Percentiles rank a stretch among this genome's conserved stretches.
These are phyloP conservation scores for Geodia barretti DNA, from an alignment of 37 sponge, comb jelly and placozoan genomes.

Conservation along the genomic window DNA sequence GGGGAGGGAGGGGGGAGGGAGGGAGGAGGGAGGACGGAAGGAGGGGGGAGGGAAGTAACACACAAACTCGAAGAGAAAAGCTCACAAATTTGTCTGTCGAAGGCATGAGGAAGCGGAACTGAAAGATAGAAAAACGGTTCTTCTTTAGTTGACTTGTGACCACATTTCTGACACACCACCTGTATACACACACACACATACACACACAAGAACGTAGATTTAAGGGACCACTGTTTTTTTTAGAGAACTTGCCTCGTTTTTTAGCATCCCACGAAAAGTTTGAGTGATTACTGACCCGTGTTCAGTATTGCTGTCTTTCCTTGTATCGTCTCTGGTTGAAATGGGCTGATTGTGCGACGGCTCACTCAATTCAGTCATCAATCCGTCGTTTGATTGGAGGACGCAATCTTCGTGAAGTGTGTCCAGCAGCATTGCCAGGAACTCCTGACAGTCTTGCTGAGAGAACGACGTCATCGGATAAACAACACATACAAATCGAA, in stretches of 20 bases:
- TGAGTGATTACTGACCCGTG: slow-evolving; percentile 34
- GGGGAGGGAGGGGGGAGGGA: not conserved
- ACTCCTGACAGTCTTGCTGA: slow-evolving; percentile 87
- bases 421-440: slow-evolving; percentile 75
- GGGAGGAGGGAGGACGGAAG: not conserved
- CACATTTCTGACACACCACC: slow-evolving; percentile 66
- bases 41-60: too few species aligned
- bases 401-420: slow-evolving; percentile 47
- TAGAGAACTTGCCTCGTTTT: slow-evolving; percentile 55
- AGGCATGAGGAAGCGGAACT: slow-evolving; percentile 67
- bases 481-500: not conserved
- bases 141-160: slow-evolving; percentile 40
- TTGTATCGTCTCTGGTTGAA: not conserved
- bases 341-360: not conserved
- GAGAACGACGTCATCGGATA: not conserved
- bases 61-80: not conserved
- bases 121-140: slow-evolving; percentile 87
- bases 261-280: slow-evolving; percentile 66
- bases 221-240: too few species aligned
- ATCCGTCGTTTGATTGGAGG: not conserved
- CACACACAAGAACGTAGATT: not conserved
- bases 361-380: not conserved
- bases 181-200: slow-evolving; percentile 9
- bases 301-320: not conserved
- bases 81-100: slow-evolving; percentile 63